Base-by-base conservation (phyloP, 2,797 vertebrate genomes). In the Eutrigla gurnardus region DNA sequence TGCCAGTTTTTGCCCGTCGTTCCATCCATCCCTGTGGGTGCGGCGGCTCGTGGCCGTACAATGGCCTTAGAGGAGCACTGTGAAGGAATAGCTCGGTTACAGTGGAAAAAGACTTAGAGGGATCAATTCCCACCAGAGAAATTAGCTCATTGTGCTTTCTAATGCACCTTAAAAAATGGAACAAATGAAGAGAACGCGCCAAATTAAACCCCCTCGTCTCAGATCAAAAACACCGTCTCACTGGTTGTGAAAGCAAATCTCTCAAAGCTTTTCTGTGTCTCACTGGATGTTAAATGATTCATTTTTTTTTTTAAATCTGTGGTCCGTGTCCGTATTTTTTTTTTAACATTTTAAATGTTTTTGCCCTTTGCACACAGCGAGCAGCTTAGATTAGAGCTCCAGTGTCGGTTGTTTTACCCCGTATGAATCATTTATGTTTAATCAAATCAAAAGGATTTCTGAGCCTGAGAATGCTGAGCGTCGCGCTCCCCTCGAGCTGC, bases 351-450 rank as follows among this genome's bases (percentile, higher is more conserved):
- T 43, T 62, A 39, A 11, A 72, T 75, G 75, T 6, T 65, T 75
- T 68, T 73, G 57, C 32, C 0, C 5, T 3, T 25, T 35, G 18
- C 73, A 57, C 43, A 58, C 50, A 40, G 37, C 55, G 52, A 55
- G 63, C 60, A 46, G 42, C 66, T 63, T 40, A 18, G 46, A 76
- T 52, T 54, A 64, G 18, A 70, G 66, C 25, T 36, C 37, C 14
- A 13, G 43, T 5, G 55, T 25, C 42, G 6, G 59, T 58, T 65
- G 25, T 71, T 53, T 68, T 68, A 0, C 40, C 54, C 35, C 39
- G 63, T 60, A 64, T 74, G 74, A 83, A 88, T 77, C 85, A 64
- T 50, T 58, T 32, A 45, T 70, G 59, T 78, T 86, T 70, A 80
- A 86, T 88, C 39, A 74, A 78, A 73, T 0, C 25, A 25, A 53